Percentiles rank a stretch among this genome's conserved stretches.
Evolutionary conservation across 2,888 invertebrate species (phyloP).

Genomic region (Oligia latruncula): DNA sequence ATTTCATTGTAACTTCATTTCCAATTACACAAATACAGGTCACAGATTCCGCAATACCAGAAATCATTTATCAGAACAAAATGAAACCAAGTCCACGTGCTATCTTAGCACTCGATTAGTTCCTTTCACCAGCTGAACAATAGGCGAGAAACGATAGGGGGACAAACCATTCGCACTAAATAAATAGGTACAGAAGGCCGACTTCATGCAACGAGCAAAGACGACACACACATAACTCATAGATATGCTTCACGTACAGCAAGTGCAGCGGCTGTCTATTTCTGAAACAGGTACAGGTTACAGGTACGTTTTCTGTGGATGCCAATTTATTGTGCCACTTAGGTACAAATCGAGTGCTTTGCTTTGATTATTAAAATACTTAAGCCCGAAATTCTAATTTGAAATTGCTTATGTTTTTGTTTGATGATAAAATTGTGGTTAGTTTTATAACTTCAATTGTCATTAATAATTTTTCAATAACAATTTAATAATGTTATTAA

Average conservation of each 20-base stretch:
- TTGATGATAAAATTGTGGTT: not conserved
- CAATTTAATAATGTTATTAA: not conserved
- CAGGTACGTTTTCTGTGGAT: no score
- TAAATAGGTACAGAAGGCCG: slow-evolving; percentile 18
- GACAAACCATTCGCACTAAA: slow-evolving; percentile 32
- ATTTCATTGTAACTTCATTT: not conserved
- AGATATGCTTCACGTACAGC: not conserved
- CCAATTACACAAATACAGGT: slow-evolving; percentile 8
- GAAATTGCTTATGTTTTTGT: not conserved
- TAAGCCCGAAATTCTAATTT: not conserved
- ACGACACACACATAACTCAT: not conserved
- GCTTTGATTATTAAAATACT: not conserved
- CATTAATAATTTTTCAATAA: not conserved
- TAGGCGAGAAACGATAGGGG: slow-evolving; percentile 56
- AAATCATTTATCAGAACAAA: slow-evolving; percentile 22
- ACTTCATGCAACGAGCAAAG: not conserved
- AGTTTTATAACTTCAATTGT: not conserved
- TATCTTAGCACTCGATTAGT: slow-evolving; percentile 58
- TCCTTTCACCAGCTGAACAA: slow-evolving; percentile 56
- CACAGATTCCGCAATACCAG: not conserved
- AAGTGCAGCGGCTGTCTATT: not conserved
- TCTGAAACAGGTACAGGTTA: not conserved
- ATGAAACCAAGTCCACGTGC: slow-evolving; percentile 30
- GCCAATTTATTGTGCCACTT: not conserved
- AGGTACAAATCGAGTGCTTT: not conserved